Evolutionary conservation across 2,113 vertebrate genomes (phyloP).

Genomic region (Microtus richardsoni): DNA sequence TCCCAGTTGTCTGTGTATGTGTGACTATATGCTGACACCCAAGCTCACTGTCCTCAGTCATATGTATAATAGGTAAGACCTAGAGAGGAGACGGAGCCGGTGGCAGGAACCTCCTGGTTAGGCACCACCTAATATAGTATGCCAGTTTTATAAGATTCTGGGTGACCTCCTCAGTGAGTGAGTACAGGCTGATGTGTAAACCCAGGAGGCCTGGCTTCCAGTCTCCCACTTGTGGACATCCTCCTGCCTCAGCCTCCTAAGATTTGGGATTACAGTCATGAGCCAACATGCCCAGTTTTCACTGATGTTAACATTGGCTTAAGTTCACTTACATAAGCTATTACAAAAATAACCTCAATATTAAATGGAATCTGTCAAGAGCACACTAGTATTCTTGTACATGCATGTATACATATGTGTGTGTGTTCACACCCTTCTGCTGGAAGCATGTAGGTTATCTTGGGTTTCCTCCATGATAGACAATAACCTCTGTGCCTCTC

Average conservation of each 20-base stretch:
- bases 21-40: fast-evolving
- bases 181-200: not conserved
- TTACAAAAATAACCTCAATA: not conserved
- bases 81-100: not conserved
- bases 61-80: fast-evolving
- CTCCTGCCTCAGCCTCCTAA: not conserved
- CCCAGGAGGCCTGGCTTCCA: not conserved
- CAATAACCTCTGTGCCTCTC: not conserved
- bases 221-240: not conserved
- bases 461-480: fast-evolving
- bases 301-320: fast-evolving
- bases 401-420: not conserved
- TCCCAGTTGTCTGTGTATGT: fast-evolving
- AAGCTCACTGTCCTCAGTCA: fast-evolving
- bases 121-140: not conserved
- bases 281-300: not conserved
- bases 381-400: not conserved
- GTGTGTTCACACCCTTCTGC: not conserved
- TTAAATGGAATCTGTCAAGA: fast-evolving
- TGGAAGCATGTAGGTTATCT: not conserved
- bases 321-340: not conserved
- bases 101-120: fast-evolving
- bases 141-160: not conserved
- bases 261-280: not conserved
- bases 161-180: not conserved